Conservation (phyloP, 2,113 vertebrate species). For the Zosterops pallidus region DNA sequence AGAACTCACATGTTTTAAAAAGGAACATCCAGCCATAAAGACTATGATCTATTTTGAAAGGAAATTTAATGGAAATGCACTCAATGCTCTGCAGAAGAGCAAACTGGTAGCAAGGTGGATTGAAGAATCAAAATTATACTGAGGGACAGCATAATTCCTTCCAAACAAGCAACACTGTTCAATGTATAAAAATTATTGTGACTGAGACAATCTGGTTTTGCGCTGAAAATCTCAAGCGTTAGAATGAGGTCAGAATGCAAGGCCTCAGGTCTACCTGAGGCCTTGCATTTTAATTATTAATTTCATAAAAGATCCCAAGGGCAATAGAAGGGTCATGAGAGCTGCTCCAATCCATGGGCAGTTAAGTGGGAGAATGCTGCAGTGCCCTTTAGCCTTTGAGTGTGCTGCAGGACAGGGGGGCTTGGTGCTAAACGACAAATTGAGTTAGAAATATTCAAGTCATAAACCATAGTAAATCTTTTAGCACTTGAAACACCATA, state of each 20-base stretch:
- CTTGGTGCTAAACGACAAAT: conserved; percentile 78
- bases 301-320: conserved; percentile 27
- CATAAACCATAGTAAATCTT: conserved; percentile 78
- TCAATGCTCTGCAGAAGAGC: background rate
- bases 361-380: conserved; percentile 37
- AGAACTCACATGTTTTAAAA: background rate
- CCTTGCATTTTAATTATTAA: conserved; percentile 36
- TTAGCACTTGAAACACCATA: conserved; percentile 62
- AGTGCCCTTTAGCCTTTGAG: conserved; percentile 69
- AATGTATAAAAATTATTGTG: background rate
- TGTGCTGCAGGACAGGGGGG: conserved; percentile 68
- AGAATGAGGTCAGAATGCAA: too few relatives aligned
- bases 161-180: background rate
- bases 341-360: conserved; percentile 37
- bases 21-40: background rate
- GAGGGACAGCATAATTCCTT: background rate
- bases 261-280: background rate
- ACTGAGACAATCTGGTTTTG: background rate
- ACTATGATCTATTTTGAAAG: background rate
- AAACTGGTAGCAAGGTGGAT: background rate
- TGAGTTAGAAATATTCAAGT: conserved; percentile 76
- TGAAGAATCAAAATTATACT: background rate
- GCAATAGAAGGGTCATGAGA: conserved; percentile 13
- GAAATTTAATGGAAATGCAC: background rate
- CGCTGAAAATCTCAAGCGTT: background rate